A percentile compares a stretch with the other conserved stretches of the same genome.
Conservation (phyloP, 2,113 vertebrate species). For the Barbus barbus region DNA sequence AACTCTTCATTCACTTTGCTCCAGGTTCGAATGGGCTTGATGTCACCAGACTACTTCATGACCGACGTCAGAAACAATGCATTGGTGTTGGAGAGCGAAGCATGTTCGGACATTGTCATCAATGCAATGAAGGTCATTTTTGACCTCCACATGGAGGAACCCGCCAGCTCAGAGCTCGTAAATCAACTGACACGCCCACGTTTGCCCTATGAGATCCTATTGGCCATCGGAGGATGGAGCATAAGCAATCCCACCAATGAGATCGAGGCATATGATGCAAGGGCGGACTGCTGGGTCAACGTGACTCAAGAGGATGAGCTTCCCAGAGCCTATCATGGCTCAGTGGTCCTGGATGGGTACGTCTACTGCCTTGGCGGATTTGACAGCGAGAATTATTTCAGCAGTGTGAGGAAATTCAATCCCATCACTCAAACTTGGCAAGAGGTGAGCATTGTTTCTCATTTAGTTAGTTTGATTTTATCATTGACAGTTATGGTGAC, state of each 20-base stretch:
- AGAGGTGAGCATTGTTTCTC: constrained; percentile 62
- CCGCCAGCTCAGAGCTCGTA: constrained; percentile 57
- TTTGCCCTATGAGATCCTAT: constrained; percentile 77
- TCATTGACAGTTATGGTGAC: not conserved
- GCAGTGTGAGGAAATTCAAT: constrained; percentile 78
- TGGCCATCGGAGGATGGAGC: constrained; percentile 83
- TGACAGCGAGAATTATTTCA: constrained; percentile 77
- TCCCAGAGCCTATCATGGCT: constrained; percentile 77
- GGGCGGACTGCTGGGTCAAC: constrained; percentile 78
- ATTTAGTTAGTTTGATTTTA: not conserved
- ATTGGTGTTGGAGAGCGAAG: constrained; percentile 72
- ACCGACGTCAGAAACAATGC: constrained; percentile 76
- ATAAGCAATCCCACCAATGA: constrained; percentile 73
- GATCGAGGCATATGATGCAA: constrained; percentile 77
- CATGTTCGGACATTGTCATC: constrained; percentile 71
- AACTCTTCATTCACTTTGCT: not conserved
- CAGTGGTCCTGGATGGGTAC: constrained; percentile 74
- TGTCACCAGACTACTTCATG: constrained; percentile 77
- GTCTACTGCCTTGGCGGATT: constrained; percentile 82
- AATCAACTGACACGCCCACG: constrained; percentile 76
- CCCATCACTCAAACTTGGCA: constrained; percentile 75
- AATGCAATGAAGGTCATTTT: constrained; percentile 71
- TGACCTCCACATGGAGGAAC: constrained; percentile 69
- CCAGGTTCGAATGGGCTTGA: constrained; percentile 78
- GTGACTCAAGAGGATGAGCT: constrained; percentile 70